These are phyloP conservation scores for Luscinia luscinia DNA, from an alignment of 2,797 vertebrate genomes.

Conservation along the genomic window DNA sequence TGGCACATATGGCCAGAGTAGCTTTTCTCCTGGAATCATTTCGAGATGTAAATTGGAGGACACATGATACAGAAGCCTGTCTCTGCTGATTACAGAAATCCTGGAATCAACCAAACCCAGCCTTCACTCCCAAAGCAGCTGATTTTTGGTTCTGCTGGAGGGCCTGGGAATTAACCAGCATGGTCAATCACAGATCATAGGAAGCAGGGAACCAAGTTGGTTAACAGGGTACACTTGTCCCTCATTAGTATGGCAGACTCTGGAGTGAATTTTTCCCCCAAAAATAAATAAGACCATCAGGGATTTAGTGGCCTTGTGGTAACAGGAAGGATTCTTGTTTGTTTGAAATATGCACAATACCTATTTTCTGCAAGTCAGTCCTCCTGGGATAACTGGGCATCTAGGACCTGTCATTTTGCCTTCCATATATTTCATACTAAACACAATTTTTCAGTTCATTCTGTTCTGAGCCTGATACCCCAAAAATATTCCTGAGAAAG, in stretches of 20 bases:
- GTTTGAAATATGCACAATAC: not conserved
- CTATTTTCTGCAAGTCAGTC: not conserved
- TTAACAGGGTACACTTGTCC: not conserved
- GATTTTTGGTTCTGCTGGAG: not conserved
- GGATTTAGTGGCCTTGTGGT: not conserved
- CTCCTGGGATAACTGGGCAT: not conserved
- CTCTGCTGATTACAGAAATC: not conserved
- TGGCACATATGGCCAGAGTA: not conserved
- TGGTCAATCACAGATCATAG: not conserved
- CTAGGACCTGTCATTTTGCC: not conserved
- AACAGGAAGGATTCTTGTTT: not conserved
- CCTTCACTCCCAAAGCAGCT: not conserved
- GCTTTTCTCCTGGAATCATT: not conserved
- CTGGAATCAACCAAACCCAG: not conserved
- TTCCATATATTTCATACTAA: not conserved
- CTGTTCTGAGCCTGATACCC: not conserved
- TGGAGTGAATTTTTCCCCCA: not conserved
- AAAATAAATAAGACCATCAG: not conserved
- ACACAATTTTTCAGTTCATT: not conserved
- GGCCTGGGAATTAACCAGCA: not conserved
- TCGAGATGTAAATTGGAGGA: not conserved
- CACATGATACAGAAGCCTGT: not conserved
- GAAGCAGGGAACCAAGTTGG: not conserved
- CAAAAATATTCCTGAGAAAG: conserved; percentile 40
- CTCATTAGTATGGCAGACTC: not conserved